Evolutionary conservation across 2,113 vertebrate genomes (phyloP).

Genomic region (Amphiprion percula): DNA sequence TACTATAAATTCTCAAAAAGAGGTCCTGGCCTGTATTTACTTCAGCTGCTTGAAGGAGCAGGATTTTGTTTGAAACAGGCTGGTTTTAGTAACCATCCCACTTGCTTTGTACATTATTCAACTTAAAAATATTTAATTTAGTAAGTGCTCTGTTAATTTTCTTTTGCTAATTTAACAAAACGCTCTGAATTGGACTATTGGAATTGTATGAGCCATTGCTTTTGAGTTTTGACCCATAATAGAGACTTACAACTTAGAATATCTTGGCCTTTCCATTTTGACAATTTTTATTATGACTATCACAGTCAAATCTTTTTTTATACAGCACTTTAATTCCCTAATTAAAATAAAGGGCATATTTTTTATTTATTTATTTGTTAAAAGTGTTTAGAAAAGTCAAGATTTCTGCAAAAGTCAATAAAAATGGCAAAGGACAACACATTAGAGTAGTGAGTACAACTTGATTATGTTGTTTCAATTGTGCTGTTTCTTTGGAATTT

Average conservation of each 20-base stretch:
- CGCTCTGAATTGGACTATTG: neutral
- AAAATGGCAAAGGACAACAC: too few relatives aligned
- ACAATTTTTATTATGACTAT: too few relatives aligned
- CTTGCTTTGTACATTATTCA: neutral
- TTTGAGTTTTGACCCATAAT: too few relatives aligned
- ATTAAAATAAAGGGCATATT: too few relatives aligned
- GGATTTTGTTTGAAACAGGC: conserved; percentile 1
- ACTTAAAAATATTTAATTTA: neutral
- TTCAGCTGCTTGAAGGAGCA: neutral
- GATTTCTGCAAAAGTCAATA: too few relatives aligned
- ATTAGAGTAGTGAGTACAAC: neutral
- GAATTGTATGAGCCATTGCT: neutral
- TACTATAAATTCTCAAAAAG: conserved; percentile 23
- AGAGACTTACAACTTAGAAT: too few relatives aligned
- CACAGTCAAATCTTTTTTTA: too few relatives aligned
- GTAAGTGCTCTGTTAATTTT: neutral
- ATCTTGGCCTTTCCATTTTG: too few relatives aligned
- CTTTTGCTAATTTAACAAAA: neutral
- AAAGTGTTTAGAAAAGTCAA: too few relatives aligned
- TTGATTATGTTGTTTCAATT: neutral
- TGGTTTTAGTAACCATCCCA: neutral
- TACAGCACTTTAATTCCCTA: too few relatives aligned
- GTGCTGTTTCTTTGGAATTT: neutral
- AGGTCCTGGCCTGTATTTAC: conserved; percentile 5
- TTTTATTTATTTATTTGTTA: too few relatives aligned